A percentile compares a stretch with the other conserved stretches of the same genome.
Conservation (phyloP, 2,888 invertebrate genomes). For the Aphodius sticticus region DNA sequence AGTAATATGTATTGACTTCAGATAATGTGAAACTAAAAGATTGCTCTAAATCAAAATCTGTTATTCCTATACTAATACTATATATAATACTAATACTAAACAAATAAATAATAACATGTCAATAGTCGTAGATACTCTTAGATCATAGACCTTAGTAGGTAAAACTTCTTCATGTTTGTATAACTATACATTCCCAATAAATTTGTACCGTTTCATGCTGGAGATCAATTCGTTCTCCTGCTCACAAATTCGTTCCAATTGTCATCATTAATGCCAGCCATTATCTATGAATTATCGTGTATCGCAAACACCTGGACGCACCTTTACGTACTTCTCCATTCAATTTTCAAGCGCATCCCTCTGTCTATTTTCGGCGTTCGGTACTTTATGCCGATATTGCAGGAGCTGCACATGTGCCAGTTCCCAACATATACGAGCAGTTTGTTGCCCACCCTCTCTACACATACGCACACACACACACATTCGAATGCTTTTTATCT, state of each 20-base stretch:
- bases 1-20: too few relatives aligned
- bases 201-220: constrained; percentile 20
- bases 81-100: too few relatives aligned
- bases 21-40: too few relatives aligned
- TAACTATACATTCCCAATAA: neutral
- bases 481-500: constrained; percentile 39
- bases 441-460: constrained; percentile 29
- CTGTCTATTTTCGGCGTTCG: constrained; percentile 28
- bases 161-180: too few relatives aligned
- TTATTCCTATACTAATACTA: too few relatives aligned
- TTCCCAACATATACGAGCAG: constrained; percentile 33
- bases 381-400: constrained; percentile 18
- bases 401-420: constrained; percentile 27
- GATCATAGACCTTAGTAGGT: too few relatives aligned
- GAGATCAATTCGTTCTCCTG: constrained; percentile 33
- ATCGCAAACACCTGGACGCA: constrained; percentile 50
- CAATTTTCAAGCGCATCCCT: constrained; percentile 31
- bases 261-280: constrained; percentile 39
- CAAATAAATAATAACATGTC: too few relatives aligned
- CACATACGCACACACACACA: constrained; percentile 36
- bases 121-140: too few relatives aligned
- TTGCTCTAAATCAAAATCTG: too few relatives aligned
- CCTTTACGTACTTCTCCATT: constrained; percentile 37
- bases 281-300: constrained; percentile 52
- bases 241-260: constrained; percentile 32